These are phyloP conservation scores for Drosophila ogumai DNA, from an alignment of 1,140 invertebrate species.

Conservation along the genomic window DNA sequence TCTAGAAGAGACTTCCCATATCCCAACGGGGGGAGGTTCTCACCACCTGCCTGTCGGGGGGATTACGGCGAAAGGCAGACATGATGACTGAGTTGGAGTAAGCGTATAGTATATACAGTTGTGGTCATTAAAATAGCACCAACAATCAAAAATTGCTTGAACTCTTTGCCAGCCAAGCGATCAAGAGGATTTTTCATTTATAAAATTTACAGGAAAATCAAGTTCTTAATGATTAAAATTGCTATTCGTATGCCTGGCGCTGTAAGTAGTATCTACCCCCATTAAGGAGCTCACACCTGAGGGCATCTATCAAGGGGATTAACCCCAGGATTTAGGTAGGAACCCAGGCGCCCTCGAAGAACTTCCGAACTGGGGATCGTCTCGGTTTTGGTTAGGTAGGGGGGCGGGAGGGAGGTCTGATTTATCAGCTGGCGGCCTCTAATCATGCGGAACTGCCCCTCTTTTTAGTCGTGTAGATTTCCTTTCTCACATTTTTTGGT, in stretches of 20 bases:
- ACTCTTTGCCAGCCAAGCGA: neutral
- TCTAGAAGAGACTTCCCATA: slow-evolving; percentile 5
- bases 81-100: neutral
- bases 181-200: neutral
- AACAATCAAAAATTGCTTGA: too few relatives aligned
- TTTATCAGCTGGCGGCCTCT: slow-evolving; percentile 25
- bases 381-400: neutral
- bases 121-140: neutral
- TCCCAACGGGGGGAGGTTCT: neutral
- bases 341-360: slow-evolving; percentile 16
- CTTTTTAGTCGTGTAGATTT: neutral
- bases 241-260: neutral
- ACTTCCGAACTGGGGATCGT: slow-evolving; percentile 18
- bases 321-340: slow-evolving; percentile 6
- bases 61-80: slow-evolving; percentile 14
- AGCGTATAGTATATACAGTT: too few relatives aligned
- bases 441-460: slow-evolving; percentile 2
- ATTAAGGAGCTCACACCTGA: slow-evolving; percentile 15
- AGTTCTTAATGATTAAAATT: neutral
- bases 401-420: neutral
- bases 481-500: slow-evolving; percentile 7
- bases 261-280: neutral
- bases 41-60: slow-evolving; percentile 14
- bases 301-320: slow-evolving; percentile 44
- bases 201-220: neutral